phyloP scores from a whole-genome alignment of 2,797 vertebrate genomes.

The Decapterus maruadsi region DNA sequence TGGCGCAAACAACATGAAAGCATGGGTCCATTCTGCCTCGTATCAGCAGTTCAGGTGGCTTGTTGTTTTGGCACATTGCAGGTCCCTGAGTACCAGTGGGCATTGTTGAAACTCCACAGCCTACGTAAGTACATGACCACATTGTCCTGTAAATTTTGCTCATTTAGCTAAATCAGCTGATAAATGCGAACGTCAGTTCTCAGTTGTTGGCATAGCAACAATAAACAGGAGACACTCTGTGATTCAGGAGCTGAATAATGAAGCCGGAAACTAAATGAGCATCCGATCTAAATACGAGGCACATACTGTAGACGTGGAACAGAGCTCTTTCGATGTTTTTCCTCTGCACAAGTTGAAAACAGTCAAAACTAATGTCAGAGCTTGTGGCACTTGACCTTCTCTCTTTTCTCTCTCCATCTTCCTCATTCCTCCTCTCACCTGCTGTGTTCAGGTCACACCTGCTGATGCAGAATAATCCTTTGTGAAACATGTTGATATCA shows the following conservation, averaged over 20 bases:
- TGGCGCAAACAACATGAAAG: no score
- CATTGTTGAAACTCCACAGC: no score
- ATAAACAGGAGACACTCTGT: constrained; percentile 4
- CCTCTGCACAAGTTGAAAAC: background rate
- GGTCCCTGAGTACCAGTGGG: no score
- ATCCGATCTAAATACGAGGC: constrained; percentile 1
- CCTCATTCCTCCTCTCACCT: constrained; percentile 15
- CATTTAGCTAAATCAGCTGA: no score
- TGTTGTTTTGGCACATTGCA: no score
- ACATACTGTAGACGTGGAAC: background rate
- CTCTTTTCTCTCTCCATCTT: background rate
- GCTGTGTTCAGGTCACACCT: constrained; percentile 8
- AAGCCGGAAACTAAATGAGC: constrained; percentile 19
- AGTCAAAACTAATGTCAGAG: background rate
- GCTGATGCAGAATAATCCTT: constrained; percentile 4
- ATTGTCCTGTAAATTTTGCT: no score
- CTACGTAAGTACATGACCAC: no score
- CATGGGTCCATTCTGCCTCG: no score
- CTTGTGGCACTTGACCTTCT: background rate
- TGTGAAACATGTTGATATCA: background rate
- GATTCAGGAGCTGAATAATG: constrained; percentile 20
- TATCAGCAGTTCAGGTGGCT: no score
- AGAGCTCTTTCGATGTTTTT: background rate
- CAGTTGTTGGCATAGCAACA: no score
- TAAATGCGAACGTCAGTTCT: no score